Evolutionary conservation across 2,797 vertebrate genomes (phyloP).

Genomic region (Triplophysa bombifrons): DNA sequence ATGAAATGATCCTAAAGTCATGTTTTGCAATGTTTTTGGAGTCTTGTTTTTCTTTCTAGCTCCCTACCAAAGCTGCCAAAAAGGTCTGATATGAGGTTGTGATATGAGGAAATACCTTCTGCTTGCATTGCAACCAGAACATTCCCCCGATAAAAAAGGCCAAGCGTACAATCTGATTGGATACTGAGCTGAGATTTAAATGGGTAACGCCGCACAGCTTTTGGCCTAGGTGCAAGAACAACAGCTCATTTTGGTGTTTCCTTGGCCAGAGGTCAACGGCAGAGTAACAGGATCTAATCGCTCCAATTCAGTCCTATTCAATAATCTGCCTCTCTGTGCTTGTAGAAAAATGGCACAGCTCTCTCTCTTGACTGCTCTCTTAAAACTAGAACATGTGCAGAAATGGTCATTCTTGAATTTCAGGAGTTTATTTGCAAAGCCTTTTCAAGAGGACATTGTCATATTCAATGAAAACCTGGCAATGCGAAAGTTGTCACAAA

Average conservation of each 20-base stretch:
- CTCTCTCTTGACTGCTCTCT: constrained; percentile 6
- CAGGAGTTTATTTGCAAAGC: not conserved
- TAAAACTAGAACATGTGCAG: constrained; percentile 27
- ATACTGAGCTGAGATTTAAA: constrained; percentile 57
- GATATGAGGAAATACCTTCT: constrained; percentile 69
- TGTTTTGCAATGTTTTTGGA: constrained; percentile 49
- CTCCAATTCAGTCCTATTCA: constrained; percentile 68
- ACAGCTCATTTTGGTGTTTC: constrained; percentile 75
- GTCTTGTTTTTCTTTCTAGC: constrained; percentile 42
- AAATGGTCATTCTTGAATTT: not conserved
- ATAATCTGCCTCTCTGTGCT: constrained; percentile 46
- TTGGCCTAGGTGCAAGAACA: constrained; percentile 68
- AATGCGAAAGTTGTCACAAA: not conserved
- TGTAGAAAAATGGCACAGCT: constrained; percentile 17
- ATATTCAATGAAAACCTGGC: not conserved
- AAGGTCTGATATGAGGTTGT: constrained; percentile 56
- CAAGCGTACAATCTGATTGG: constrained; percentile 54
- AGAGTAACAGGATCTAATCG: constrained; percentile 68
- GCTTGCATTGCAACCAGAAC: constrained; percentile 58
- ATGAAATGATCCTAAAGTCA: constrained; percentile 44
- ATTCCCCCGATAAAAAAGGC: constrained; percentile 62
- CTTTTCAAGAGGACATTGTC: not conserved
- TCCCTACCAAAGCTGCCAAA: constrained; percentile 42
- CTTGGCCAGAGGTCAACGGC: constrained; percentile 65
- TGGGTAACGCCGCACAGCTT: constrained; percentile 61